Percentiles rank a stretch among this genome's conserved stretches.
Conservation (phyloP, 2,113 vertebrate genomes). For the Gallinago undulata region DNA sequence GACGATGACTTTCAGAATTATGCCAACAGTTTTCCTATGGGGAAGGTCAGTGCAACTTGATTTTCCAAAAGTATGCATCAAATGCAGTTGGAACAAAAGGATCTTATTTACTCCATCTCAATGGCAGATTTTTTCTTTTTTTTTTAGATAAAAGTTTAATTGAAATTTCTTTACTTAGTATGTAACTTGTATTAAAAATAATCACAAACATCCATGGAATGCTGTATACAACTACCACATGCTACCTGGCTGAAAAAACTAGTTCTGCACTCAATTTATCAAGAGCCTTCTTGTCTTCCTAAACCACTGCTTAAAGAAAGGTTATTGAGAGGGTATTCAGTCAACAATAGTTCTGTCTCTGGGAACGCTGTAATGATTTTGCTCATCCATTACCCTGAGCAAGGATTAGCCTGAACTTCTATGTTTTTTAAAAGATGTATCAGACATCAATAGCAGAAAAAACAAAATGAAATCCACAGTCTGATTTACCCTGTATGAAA, state of each 20-base stretch:
- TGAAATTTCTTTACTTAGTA: background rate
- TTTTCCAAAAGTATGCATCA: conserved; percentile 30
- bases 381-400: conserved; percentile 55
- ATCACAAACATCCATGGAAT: background rate
- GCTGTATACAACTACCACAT: background rate
- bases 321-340: conserved; percentile 68
- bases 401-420: conserved; percentile 55
- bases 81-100: background rate
- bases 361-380: conserved; percentile 47
- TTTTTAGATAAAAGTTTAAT: background rate
- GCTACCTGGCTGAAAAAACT: background rate
- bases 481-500: conserved; percentile 49
- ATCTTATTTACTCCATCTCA: conserved; percentile 31
- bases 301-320: conserved; percentile 51
- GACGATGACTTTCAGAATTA: conserved; percentile 63
- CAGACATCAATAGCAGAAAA: conserved; percentile 60
- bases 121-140: background rate
- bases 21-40: conserved; percentile 54
- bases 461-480: conserved; percentile 36
- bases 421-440: conserved; percentile 2
- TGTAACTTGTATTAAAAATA: background rate
- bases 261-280: conserved; percentile 19
- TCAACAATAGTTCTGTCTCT: conserved; percentile 53
- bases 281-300: conserved; percentile 10
- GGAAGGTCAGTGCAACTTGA: conserved; percentile 35